Conservation (phyloP, 2,113 vertebrate genomes). For the sheep (Ovis aries) region ARS-UI_Ramb_v3.0 NC_056057.1:74718001-74718500, state of each 20-base stretch:
- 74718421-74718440: not conserved
- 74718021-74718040: too few relatives aligned
- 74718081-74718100: too few relatives aligned
- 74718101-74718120: too few relatives aligned
- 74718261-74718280: not conserved
- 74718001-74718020: too few relatives aligned
- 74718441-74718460: not conserved
- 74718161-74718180: not conserved
- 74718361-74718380: not conserved
- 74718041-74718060: too few relatives aligned
- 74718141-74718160: not conserved
- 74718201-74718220: not conserved
- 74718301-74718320: not conserved
- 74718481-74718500: not conserved
- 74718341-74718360: not conserved
- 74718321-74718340: not conserved
- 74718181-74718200: not conserved
- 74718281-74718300: not conserved
- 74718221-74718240: not conserved
- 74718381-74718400: not conserved
- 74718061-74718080: too few relatives aligned
- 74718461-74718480: not conserved
- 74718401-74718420: not conserved
- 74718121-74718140: not conserved
- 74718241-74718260: not conserved